phyloP scores from a whole-genome alignment of 2,113 vertebrate species.

The Eleginops maclovinus region DNA sequence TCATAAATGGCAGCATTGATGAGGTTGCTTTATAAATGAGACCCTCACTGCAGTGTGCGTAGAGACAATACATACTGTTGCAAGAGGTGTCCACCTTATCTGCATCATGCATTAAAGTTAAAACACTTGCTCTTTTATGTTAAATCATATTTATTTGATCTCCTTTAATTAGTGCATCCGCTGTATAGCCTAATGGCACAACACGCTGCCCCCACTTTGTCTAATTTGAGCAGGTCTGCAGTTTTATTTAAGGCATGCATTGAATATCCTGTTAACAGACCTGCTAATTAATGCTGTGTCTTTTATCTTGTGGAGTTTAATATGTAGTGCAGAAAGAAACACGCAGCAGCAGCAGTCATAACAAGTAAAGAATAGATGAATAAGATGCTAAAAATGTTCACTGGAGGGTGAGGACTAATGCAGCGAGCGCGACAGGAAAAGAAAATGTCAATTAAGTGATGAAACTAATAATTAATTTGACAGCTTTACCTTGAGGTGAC shows the following conservation, averaged over 20 bases:
- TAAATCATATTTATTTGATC: conserved; percentile 50
- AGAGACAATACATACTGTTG: neutral
- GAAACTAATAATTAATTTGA: conserved; percentile 38
- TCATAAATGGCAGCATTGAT: conserved; percentile 6
- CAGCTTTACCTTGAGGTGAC: conserved; percentile 70
- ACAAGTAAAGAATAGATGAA: conserved; percentile 34
- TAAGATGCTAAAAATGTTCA: conserved; percentile 31
- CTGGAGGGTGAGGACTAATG: conserved; percentile 24
- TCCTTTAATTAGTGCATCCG: conserved; percentile 58
- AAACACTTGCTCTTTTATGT: conserved; percentile 35
- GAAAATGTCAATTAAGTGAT: conserved; percentile 44
- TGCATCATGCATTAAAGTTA: conserved; percentile 40
- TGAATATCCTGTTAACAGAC: conserved; percentile 54
- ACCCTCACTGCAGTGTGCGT: neutral
- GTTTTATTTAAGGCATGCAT: conserved; percentile 28
- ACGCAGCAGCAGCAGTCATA: conserved; percentile 20
- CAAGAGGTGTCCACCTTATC: conserved; percentile 24
- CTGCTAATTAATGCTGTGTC: conserved; percentile 47
- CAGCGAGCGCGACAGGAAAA: conserved; percentile 25
- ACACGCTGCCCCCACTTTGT: conserved; percentile 16
- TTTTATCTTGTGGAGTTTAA: conserved; percentile 40
- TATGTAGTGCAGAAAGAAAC: conserved; percentile 11
- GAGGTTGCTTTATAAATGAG: neutral
- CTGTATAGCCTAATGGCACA: conserved; percentile 48
- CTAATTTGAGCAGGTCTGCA: conserved; percentile 55